phyloP scores from a whole-genome alignment of 2,888 invertebrate genomes.

The Pterostichus niger region DNA sequence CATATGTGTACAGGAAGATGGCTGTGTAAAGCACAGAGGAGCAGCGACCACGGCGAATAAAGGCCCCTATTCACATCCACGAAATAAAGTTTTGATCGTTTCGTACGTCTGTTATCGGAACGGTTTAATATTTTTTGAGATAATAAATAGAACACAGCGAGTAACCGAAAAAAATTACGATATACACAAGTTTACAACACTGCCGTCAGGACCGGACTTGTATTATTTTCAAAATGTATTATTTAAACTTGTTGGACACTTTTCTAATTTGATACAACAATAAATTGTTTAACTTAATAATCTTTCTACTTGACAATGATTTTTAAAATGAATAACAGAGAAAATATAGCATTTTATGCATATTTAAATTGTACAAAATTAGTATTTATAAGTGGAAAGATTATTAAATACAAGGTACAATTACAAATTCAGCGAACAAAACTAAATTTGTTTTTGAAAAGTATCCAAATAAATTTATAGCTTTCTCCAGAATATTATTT shows the following conservation, averaged over 20 bases:
- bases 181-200: constrained; percentile 40
- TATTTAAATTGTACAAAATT: constrained; percentile 28
- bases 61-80: constrained; percentile 51
- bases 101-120: constrained; percentile 58
- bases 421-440: constrained; percentile 1
- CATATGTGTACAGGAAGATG: constrained; percentile 48
- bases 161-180: constrained; percentile 58
- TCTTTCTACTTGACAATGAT: background rate
- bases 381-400: constrained; percentile 10
- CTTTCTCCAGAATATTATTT: constrained; percentile 27
- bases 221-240: background rate
- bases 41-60: constrained; percentile 42
- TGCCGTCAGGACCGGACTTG: constrained; percentile 23
- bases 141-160: constrained; percentile 64
- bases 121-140: constrained; percentile 63
- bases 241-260: background rate
- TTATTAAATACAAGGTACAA: no score
- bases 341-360: constrained; percentile 38
- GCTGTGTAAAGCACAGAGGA: constrained; percentile 46
- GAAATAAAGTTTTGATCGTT: constrained; percentile 62
- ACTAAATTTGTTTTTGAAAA: constrained; percentile 16
- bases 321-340: constrained; percentile 27
- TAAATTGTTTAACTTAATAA: constrained; percentile 6
- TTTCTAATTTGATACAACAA: background rate
- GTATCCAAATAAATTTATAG: constrained; percentile 6